phyloP scores from a whole-genome alignment of 2,797 vertebrate genomes.

The Lepilemur septentrionalis region DNA sequence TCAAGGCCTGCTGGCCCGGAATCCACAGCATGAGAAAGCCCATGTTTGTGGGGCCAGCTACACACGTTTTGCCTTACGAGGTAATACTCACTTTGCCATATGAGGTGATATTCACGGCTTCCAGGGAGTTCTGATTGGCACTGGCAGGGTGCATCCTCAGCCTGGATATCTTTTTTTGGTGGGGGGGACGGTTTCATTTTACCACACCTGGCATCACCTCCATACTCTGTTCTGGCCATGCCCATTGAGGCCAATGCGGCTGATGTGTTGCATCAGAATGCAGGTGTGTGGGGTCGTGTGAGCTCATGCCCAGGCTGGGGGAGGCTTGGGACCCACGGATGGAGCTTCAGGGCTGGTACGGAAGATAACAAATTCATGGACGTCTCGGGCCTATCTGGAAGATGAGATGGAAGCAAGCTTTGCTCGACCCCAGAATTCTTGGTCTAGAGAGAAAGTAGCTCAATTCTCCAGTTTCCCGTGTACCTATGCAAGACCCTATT shows the following conservation, averaged over 20 bases:
- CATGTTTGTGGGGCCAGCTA: too few relatives aligned
- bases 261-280: background rate
- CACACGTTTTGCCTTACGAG: background rate
- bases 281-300: background rate
- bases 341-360: background rate
- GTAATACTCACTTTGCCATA: background rate
- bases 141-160: too few relatives aligned
- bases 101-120: background rate
- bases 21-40: too few relatives aligned
- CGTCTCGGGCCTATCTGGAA: background rate
- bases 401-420: background rate
- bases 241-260: background rate
- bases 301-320: background rate
- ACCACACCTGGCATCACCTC: background rate
- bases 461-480: background rate
- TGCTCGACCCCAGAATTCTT: too few relatives aligned
- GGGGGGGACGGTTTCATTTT: background rate
- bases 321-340: background rate
- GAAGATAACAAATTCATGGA: background rate
- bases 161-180: background rate
- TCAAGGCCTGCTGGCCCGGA: too few relatives aligned
- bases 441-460: background rate
- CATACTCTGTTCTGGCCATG: too few relatives aligned
- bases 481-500: background rate
- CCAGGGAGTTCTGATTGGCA: background rate